Evolutionary conservation across 1,140 invertebrate species (phyloP).

Genomic region (Caenorhabditis inopinata): DNA sequence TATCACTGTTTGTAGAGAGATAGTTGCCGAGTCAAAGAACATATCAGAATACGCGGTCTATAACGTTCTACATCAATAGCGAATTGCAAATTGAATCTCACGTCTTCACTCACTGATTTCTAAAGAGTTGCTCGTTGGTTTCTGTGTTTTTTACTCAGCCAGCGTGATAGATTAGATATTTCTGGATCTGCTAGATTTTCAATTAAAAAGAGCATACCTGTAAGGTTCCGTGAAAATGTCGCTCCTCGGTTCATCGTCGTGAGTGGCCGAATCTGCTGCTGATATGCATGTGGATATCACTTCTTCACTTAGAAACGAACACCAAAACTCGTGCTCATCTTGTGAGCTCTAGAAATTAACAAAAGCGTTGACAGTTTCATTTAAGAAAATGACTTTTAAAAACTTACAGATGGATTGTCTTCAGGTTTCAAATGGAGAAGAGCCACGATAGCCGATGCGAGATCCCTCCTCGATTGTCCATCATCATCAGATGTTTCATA

Average conservation of each 20-base stretch:
- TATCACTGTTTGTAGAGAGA: too few relatives aligned
- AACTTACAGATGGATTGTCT: constrained; percentile 52
- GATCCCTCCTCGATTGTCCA: constrained; percentile 50
- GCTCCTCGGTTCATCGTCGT: constrained; percentile 52
- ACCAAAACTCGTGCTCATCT: constrained; percentile 49
- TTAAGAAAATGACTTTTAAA: background rate
- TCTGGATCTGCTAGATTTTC: background rate
- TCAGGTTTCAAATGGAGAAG: constrained; percentile 51
- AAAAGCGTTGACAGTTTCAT: background rate
- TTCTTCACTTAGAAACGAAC: constrained; percentile 51
- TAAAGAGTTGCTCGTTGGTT: background rate
- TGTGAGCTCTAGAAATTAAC: constrained; percentile 52
- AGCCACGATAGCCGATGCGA: constrained; percentile 56
- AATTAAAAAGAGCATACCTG: constrained; percentile 48
- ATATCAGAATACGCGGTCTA: too few relatives aligned
- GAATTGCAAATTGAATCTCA: background rate
- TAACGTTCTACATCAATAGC: background rate
- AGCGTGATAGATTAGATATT: too few relatives aligned
- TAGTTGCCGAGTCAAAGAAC: too few relatives aligned
- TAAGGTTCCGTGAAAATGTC: constrained; percentile 58
- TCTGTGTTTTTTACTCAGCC: background rate
- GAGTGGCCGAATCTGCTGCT: constrained; percentile 54
- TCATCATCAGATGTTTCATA: constrained; percentile 66
- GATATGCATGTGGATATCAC: constrained; percentile 47
- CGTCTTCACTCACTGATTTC: background rate